Conservation (phyloP, 2,888 invertebrate genomes). For the Acanthosepion lycidas region DNA sequence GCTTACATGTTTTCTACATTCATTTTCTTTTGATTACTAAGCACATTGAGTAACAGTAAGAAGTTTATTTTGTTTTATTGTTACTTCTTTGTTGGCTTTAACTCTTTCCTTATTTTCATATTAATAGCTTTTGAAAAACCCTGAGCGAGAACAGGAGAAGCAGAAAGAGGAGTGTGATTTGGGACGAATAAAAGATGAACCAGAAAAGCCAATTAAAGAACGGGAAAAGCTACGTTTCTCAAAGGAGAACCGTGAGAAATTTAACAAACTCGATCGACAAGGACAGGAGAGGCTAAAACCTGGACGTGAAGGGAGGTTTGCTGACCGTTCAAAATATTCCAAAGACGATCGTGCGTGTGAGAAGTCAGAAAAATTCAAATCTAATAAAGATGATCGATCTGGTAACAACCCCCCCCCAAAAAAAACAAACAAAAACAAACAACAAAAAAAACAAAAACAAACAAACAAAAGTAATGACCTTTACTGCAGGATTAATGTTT, state of each 20-base stretch:
- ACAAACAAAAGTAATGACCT: too few relatives aligned
- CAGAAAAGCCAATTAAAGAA: slow-evolving; percentile 44
- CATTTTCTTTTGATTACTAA: too few relatives aligned
- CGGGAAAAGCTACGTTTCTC: slow-evolving; percentile 43
- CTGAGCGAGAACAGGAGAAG: slow-evolving; percentile 42
- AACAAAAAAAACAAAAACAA: not conserved
- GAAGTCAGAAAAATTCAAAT: slow-evolving; percentile 39
- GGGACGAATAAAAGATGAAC: slow-evolving; percentile 36
- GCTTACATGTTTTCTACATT: too few relatives aligned
- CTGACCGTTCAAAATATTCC: slow-evolving; percentile 36
- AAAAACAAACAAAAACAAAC: too few relatives aligned
- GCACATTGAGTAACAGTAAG: too few relatives aligned
- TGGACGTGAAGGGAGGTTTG: slow-evolving; percentile 45
- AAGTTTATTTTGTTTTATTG: too few relatives aligned
- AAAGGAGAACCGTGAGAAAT: slow-evolving; percentile 45
- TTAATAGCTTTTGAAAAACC: slow-evolving; percentile 46
- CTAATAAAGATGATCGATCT: slow-evolving; percentile 24
- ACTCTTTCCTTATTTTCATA: not conserved
- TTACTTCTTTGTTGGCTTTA: too few relatives aligned
- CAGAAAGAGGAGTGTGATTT: not conserved
- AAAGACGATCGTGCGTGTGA: slow-evolving; percentile 40
- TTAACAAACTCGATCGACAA: slow-evolving; percentile 44
- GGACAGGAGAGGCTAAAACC: slow-evolving; percentile 41
- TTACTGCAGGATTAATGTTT: too few relatives aligned
- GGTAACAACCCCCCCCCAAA: slow-evolving; percentile 24